Percentiles rank a stretch among this genome's conserved stretches.
phyloP scores from a whole-genome alignment of 2,113 vertebrate genomes.

The Urocitellus parryii region DNA sequence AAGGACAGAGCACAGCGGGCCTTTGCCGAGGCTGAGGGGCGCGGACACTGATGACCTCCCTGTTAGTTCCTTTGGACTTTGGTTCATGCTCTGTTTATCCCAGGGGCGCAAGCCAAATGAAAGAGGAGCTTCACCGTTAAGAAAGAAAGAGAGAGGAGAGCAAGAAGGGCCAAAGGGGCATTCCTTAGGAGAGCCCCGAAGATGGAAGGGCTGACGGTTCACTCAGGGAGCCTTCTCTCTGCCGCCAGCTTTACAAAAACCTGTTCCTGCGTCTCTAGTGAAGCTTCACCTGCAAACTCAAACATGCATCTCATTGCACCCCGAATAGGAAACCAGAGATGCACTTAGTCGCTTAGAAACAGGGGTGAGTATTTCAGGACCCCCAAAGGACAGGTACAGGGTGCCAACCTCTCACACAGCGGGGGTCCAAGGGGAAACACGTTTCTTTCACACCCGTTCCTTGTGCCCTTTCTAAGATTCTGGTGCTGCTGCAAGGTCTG shows the following conservation, averaged over 20 bases:
- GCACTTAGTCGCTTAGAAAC: background rate
- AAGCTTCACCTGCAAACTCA: background rate
- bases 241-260: background rate
- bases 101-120: background rate
- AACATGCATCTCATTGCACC: background rate
- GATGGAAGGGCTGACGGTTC: background rate
- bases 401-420: no score
- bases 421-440: background rate
- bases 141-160: background rate
- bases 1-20: rapidly evolving
- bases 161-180: rapidly evolving
- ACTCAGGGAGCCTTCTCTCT: background rate
- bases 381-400: no score
- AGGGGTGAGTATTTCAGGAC: no score
- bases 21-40: background rate
- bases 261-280: background rate
- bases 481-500: background rate
- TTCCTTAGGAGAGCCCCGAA: background rate
- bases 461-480: background rate
- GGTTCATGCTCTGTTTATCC: rapidly evolving
- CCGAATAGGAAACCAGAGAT: background rate
- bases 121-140: background rate
- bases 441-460: no score
- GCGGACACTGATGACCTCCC: background rate
- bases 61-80: background rate